Evolutionary conservation across 2,797 vertebrate species (phyloP).

Genomic region (Triplophysa bombifrons): DNA sequence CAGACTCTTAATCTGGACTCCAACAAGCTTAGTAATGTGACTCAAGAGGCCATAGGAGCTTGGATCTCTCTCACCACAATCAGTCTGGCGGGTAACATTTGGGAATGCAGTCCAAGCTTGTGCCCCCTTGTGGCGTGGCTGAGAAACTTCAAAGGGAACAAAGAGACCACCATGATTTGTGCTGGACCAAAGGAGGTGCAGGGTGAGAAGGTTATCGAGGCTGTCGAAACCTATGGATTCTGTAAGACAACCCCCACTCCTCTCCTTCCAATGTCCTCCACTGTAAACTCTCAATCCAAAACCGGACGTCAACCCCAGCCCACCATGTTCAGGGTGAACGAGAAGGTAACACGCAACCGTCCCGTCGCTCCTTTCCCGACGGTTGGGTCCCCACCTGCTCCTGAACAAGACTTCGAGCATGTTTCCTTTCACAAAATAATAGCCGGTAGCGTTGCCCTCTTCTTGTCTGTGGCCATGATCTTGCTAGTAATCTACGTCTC

Average conservation of each 20-base stretch:
- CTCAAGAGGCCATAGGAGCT: slow-evolving; percentile 87
- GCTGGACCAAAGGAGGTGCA: slow-evolving; percentile 91
- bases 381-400: slow-evolving; percentile 73
- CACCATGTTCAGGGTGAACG: slow-evolving; percentile 77
- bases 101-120: slow-evolving; percentile 92
- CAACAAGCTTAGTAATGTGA: slow-evolving; percentile 95
- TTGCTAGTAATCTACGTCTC: slow-evolving; percentile 96
- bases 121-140: slow-evolving; percentile 93
- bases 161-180: slow-evolving; percentile 93
- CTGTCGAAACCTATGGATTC: slow-evolving; percentile 88
- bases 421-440: slow-evolving; percentile 98
- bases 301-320: slow-evolving; percentile 77
- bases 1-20: slow-evolving; percentile 97
- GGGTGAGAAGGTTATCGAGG: slow-evolving; percentile 92
- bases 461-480: slow-evolving; percentile 94
- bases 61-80: slow-evolving; percentile 97
- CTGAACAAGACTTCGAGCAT: slow-evolving; percentile 88
- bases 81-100: slow-evolving; percentile 93
- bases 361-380: slow-evolving; percentile 73
- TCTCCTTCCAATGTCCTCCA: slow-evolving; percentile 77
- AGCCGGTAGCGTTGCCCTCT: slow-evolving; percentile 92
- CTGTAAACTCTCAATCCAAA: slow-evolving; percentile 74
- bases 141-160: slow-evolving; percentile 93
- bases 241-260: slow-evolving; percentile 84
- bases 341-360: slow-evolving; percentile 68